Base-by-base conservation (phyloP, 2,888 invertebrate genomes). In the Ormyrus pomaceus region DNA sequence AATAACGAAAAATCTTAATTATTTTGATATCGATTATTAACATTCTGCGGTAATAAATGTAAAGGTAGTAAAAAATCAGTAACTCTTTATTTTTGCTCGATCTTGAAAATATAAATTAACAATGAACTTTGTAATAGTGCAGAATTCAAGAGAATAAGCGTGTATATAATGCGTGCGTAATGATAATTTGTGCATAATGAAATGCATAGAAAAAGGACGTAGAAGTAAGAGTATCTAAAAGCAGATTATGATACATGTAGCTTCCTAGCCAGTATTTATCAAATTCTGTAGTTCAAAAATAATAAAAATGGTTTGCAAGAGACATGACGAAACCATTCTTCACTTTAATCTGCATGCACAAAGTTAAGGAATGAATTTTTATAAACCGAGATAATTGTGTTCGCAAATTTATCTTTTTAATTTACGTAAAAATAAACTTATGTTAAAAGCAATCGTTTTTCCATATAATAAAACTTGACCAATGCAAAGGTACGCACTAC, bases 11-110 rank as follows among this genome's bases (percentile, higher is more conserved):
- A 61, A 61, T 56, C 72, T 46, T 59, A 77, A 66, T 82, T 75
- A 80, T 76, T 76, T 83, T 81, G 80, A 80, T 71, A 81, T 83
- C 82, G 73, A 62, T 77, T 77, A 69, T 72, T 80, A 81, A 82
- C 80, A 82, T 61, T 83, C 70, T 61, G 71, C 59, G 56, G 72
- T 76, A 62, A 68, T 61, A 50, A 72, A 61, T 58, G 61, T 6
- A 61, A 75, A 45, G 13, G n/a, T 56, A 51, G 59, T 66, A 58
- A 65, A 65, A 76, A 65, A 79, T 79, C 69, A 76, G 65, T 76
- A 62, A 75, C 45, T 70, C 66, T 72, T 75, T 65, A 71, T 71
- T 71, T 80, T 80, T 66, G n/a, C 46, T 69, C 13, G 19, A 10
- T 34, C 19, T 66, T n/a, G 53, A 13, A 59, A 45, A 19, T 56